phyloP scores from a whole-genome alignment of 2,888 invertebrate genomes.

The Aleiodes testaceus region DNA sequence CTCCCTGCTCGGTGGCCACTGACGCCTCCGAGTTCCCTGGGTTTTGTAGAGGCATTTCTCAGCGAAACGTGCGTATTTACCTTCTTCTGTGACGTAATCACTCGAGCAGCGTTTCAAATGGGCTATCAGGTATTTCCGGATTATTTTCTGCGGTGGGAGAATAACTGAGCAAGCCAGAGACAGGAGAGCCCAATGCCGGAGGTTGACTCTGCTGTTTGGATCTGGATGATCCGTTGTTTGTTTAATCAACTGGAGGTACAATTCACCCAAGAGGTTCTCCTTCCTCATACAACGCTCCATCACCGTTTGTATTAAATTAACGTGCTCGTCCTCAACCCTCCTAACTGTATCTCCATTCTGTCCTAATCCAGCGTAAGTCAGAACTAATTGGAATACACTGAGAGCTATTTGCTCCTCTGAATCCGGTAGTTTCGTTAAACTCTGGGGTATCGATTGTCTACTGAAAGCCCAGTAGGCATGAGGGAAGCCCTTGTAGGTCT shows the following conservation, averaged over 20 bases:
- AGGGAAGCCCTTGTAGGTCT: slow-evolving; percentile 90
- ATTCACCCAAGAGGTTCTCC: slow-evolving; percentile 89
- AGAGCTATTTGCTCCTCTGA: slow-evolving; percentile 89
- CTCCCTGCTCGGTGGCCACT: slow-evolving; percentile 93
- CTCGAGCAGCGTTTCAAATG: slow-evolving; percentile 92
- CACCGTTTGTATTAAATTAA: slow-evolving; percentile 89
- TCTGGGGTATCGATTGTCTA: slow-evolving; percentile 85
- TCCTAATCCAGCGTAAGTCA: slow-evolving; percentile 90
- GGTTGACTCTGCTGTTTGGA: slow-evolving; percentile 88
- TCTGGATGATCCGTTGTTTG: slow-evolving; percentile 95
- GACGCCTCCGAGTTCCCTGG: slow-evolving; percentile 84
- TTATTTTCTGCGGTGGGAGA: slow-evolving; percentile 88
- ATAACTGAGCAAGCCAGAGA: slow-evolving; percentile 87
- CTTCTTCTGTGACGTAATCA: slow-evolving; percentile 92
- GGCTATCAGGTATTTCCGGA: slow-evolving; percentile 89
- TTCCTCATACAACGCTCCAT: slow-evolving; percentile 94
- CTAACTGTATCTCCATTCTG: slow-evolving; percentile 81
- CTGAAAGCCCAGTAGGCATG: slow-evolving; percentile 94
- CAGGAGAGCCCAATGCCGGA: slow-evolving; percentile 94
- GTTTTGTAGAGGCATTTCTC: slow-evolving; percentile 87
- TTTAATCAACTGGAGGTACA: slow-evolving; percentile 93
- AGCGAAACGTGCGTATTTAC: slow-evolving; percentile 93
- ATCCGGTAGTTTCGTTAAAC: slow-evolving; percentile 88
- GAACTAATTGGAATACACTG: slow-evolving; percentile 90
- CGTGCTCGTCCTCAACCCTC: slow-evolving; percentile 89